These are phyloP conservation scores for Ceratosolen fusciceps DNA, from an alignment of 1,140 invertebrate species.

Conservation along the genomic window DNA sequence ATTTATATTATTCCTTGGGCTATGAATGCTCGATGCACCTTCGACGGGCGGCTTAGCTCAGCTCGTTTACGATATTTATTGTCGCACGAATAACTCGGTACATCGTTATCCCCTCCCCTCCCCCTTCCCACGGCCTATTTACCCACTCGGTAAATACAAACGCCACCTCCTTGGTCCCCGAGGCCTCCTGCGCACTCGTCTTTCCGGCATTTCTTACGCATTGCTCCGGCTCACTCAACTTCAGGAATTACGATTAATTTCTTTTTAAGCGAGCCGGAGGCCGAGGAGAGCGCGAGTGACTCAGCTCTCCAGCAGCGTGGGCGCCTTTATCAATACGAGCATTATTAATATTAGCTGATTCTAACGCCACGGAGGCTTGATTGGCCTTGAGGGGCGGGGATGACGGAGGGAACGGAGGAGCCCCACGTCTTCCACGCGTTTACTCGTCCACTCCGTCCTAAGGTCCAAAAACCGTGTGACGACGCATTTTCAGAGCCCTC, in stretches of 20 bases:
- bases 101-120: neutral
- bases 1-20: conserved; percentile 27
- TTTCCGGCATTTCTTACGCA: neutral
- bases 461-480: neutral
- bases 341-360: conserved; percentile 17
- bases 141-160: neutral
- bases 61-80: conserved; percentile 35
- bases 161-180: neutral
- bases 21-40: conserved; percentile 15
- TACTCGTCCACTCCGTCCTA: too few species aligned
- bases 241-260: conserved; percentile 30
- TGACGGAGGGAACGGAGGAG: neutral
- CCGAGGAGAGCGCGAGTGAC: neutral
- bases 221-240: neutral
- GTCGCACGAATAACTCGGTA: conserved; percentile 18
- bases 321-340: neutral
- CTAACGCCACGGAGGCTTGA: neutral
- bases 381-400: neutral
- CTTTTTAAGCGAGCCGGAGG: conserved; percentile 19
- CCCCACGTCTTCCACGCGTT: too few species aligned
- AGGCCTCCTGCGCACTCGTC: neutral
- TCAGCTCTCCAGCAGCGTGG: neutral
- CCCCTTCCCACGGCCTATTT: neutral
- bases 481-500: neutral
- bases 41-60: too few species aligned